Conservation (phyloP, 2,888 invertebrate genomes). For the Apodemia mormo region DNA sequence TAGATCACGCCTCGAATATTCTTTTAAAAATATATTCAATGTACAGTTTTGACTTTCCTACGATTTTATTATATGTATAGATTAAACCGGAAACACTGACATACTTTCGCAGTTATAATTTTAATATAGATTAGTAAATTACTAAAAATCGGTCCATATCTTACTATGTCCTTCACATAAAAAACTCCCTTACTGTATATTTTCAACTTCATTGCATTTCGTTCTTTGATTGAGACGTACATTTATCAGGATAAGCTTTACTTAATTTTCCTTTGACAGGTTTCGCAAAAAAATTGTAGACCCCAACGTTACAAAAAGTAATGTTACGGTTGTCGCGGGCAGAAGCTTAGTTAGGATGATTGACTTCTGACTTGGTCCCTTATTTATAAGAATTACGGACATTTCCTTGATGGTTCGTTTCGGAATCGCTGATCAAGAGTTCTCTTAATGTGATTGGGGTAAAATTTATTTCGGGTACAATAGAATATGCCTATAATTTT, state of each 20-base stretch:
- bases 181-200: background rate
- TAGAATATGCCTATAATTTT: background rate
- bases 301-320: constrained; percentile 26
- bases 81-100: no score
- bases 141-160: no score
- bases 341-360: constrained; percentile 35
- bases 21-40: no score
- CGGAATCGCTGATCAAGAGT: background rate
- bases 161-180: no score
- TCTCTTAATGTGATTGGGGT: constrained; percentile 7
- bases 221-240: constrained; percentile 19
- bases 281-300: constrained; percentile 42
- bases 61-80: no score
- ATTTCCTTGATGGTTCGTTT: constrained; percentile 12
- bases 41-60: no score
- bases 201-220: constrained; percentile 24
- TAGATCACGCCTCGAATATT: no score
- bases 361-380: constrained; percentile 33
- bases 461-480: background rate
- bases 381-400: constrained; percentile 24
- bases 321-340: constrained; percentile 23
- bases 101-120: no score
- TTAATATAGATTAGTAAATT: no score
- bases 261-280: constrained; percentile 43
- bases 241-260: constrained; percentile 16